Conservation (phyloP, 2,797 vertebrate genomes). For the Girardinus metallicus region DNA sequence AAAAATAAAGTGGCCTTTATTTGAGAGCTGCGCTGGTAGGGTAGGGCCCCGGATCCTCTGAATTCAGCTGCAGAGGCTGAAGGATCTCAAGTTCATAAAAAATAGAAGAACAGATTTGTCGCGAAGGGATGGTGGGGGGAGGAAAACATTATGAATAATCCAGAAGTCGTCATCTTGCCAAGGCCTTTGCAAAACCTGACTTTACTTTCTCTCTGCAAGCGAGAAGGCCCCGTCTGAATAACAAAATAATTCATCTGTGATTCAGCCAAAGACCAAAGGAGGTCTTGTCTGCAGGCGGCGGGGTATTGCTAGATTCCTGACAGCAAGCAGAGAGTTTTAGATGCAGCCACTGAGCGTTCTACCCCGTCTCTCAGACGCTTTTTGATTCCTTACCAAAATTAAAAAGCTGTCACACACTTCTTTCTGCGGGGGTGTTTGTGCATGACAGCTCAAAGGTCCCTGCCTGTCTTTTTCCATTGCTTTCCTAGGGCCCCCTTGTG, state of each 20-base stretch:
- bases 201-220: constrained; percentile 46
- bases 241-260: constrained; percentile 66
- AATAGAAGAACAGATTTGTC: constrained; percentile 60
- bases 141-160: constrained; percentile 70
- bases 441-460: constrained; percentile 16
- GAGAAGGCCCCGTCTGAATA: constrained; percentile 56
- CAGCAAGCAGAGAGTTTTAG: constrained; percentile 54
- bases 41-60: constrained; percentile 11
- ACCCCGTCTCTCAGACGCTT: constrained; percentile 20
- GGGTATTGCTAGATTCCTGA: constrained; percentile 64
- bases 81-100: constrained; percentile 49
- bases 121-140: constrained; percentile 37
- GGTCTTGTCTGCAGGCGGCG: constrained; percentile 56
- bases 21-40: constrained; percentile 49
- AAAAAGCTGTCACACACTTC: constrained; percentile 51
- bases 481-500: constrained; percentile 40
- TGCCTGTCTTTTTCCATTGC: constrained; percentile 17
- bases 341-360: constrained; percentile 28
- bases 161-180: constrained; percentile 58
- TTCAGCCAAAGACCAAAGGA: constrained; percentile 61
- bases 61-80: constrained; percentile 29
- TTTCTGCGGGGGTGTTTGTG: constrained; percentile 27
- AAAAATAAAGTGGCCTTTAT: constrained; percentile 69
- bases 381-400: constrained; percentile 62
- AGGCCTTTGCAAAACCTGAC: constrained; percentile 47